Evolutionary conservation across 2,113 vertebrate species (phyloP).

Genomic region (human (Homo sapiens)): GRCh38 chr7:149455501-149456000

Average conservation of each 20-base stretch:
- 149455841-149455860: conserved; percentile 44
- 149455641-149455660: conserved; percentile 57
- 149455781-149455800: conserved; percentile 63
- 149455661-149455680: conserved; percentile 58
- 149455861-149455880: conserved; percentile 12
- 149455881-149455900: conserved; percentile 59
- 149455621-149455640: conserved; percentile 67
- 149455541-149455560: conserved; percentile 68
- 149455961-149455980: conserved; percentile 52
- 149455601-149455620: conserved; percentile 69
- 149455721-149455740: conserved; percentile 55
- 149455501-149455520: conserved; percentile 69
- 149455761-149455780: conserved; percentile 40
- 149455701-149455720: conserved; percentile 45
- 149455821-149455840: conserved; percentile 65
- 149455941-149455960: conserved; percentile 48
- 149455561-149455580: conserved; percentile 68
- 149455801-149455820: conserved; percentile 53
- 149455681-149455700: conserved; percentile 53
- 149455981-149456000: conserved; percentile 41
- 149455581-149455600: conserved; percentile 63
- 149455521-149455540: conserved; percentile 67
- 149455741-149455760: conserved; percentile 65
- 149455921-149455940: conserved; percentile 56
- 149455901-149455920: conserved; percentile 59